Evolutionary conservation across 1,140 invertebrate species (phyloP), one percentile per base, ranked within the genome.

Genomic region (Babylonia areolata): DNA sequence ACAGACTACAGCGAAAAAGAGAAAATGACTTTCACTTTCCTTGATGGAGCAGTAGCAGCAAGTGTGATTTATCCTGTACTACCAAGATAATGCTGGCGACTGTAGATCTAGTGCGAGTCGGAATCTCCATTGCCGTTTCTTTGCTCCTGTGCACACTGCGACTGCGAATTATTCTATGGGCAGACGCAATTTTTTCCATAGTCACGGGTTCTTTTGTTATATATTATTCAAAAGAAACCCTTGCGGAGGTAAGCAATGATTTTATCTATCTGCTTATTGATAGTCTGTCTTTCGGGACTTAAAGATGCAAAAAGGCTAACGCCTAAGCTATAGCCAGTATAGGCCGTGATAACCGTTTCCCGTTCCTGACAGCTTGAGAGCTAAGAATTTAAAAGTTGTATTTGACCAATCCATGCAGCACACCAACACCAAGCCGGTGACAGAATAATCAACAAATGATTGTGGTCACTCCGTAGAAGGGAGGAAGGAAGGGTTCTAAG

Each of bases 101-200:
- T 11, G 75, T 77, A 40, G 75, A 77, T 77, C 75, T 77, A 37
- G 75, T 77, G 37, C 33, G 75, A 77, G 75, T 77, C 75, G 75
- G 75, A 77, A 28, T 28, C 6, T 37, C 11, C 75, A 20, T 77
- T 42, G 75, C 37, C 15, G 75, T 39, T 77, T 35, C 75, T 77
- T 28, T 77, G 35, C 75, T 77, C 23, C 39, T 77, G 35, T 77
- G 75, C 75, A 77, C 75, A 23, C 75, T 77, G 17, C 75, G 75
- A 39, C 75, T 77, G 35, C 75, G 75, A 39, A 35, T 77, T 77
- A 37, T 77, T 77, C 28, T 77, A 37, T 77, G 73, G 75, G 35
- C 75, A 40, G 75, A 77, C 28, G 35, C 75, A 28, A 39, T 77
- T 6, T 77, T 20, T 77, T 77, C 75, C 37, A 39, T 77, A 6